Evolutionary conservation across 1,140 invertebrate genomes (phyloP).

Genomic region (Hestina assimilis): DNA sequence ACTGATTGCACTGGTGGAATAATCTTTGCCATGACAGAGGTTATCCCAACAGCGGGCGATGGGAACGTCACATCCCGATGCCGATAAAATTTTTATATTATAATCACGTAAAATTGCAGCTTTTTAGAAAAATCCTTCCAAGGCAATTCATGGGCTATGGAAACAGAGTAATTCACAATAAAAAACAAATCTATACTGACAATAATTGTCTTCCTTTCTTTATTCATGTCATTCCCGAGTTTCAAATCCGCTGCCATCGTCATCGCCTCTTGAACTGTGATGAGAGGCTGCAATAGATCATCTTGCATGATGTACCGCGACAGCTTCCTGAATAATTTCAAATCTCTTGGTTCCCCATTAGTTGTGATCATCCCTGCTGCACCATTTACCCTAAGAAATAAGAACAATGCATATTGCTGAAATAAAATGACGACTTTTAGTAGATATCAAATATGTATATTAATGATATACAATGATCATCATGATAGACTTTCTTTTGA

Average conservation of each 20-base stretch:
- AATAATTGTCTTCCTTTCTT: conserved; percentile 83
- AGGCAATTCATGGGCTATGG: too few species aligned
- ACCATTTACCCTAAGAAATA: conserved; percentile 72
- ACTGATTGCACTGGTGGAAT: too few species aligned
- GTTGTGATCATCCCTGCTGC: conserved; percentile 83
- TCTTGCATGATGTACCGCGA: conserved; percentile 98
- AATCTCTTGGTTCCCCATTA: conserved; percentile 86
- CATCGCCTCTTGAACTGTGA: conserved; percentile 93
- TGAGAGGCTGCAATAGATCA: conserved; percentile 90
- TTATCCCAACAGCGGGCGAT: too few species aligned
- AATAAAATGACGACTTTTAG: too few species aligned
- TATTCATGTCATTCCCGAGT: conserved; percentile 82
- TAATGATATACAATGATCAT: too few species aligned
- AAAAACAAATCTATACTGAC: conserved; percentile 77
- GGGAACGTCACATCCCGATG: too few species aligned
- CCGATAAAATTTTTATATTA: too few species aligned
- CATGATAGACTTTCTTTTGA: too few species aligned
- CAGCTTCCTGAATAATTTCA: conserved; percentile 89
- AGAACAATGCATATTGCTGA: conserved; percentile 2
- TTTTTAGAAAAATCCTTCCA: too few species aligned
- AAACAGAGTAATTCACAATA: not conserved
- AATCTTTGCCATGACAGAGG: too few species aligned
- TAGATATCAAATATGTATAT: too few species aligned
- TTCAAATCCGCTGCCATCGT: conserved; percentile 92
- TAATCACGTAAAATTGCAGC: too few species aligned